phyloP scores from a whole-genome alignment of 2,113 vertebrate species.

The Octodon degus region DNA sequence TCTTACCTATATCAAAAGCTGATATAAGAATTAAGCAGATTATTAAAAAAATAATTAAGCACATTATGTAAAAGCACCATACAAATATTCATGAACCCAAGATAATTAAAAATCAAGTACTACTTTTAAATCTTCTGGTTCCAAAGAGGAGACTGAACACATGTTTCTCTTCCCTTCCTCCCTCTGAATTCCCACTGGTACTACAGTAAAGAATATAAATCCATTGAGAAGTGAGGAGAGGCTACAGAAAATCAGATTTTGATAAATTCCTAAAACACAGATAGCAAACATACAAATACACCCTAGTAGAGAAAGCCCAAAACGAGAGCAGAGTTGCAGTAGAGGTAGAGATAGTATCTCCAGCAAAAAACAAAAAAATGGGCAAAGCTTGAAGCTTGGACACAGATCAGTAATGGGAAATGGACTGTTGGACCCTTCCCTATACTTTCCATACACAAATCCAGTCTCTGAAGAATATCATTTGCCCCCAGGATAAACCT shows the following conservation, averaged over 20 bases:
- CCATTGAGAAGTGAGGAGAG: neutral
- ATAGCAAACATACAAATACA: slow-evolving; percentile 39
- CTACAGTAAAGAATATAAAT: slow-evolving; percentile 19
- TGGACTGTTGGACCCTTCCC: neutral
- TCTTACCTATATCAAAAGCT: slow-evolving; percentile 26
- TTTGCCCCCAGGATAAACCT: neutral
- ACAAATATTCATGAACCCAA: slow-evolving; percentile 14
- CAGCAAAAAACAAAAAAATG: neutral
- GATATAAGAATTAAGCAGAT: slow-evolving; percentile 22
- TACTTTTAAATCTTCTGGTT: slow-evolving; percentile 40
- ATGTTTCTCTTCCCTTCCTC: neutral
- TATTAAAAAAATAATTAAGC: slow-evolving; percentile 7
- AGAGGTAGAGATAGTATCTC: neutral
- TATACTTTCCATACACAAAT: neutral
- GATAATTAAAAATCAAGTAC: slow-evolving; percentile 28
- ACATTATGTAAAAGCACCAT: slow-evolving; percentile 41
- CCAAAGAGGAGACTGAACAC: neutral
- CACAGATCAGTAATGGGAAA: neutral
- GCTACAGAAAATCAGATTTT: neutral
- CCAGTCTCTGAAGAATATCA: slow-evolving; percentile 13
- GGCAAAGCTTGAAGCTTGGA: slow-evolving; percentile 11
- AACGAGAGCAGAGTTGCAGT: neutral
- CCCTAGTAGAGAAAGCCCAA: neutral
- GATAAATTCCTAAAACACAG: slow-evolving; percentile 37
- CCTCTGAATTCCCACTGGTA: neutral